These are phyloP conservation scores for Clitarchus hookeri DNA, from an alignment of 2,888 invertebrate genomes.

Conservation along the genomic window DNA sequence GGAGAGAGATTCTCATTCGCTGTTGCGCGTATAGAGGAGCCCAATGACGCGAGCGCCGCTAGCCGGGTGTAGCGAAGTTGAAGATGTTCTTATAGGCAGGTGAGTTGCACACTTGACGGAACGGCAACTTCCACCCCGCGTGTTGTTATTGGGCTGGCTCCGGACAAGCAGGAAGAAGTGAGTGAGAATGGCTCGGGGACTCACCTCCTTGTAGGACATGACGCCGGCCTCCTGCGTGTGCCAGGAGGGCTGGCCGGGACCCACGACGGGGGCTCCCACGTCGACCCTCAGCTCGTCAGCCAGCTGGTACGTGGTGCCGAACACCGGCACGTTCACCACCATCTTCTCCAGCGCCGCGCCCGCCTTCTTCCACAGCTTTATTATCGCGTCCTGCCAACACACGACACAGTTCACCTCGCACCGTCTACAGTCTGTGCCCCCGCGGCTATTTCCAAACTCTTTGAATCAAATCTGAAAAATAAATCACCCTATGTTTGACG, in stretches of 20 bases:
- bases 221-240: not conserved
- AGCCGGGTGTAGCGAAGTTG: no score
- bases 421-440: not conserved
- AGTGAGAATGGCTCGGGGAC: not conserved
- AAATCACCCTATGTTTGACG: no score
- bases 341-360: not conserved
- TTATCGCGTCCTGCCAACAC: not conserved
- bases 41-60: no score
- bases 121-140: no score
- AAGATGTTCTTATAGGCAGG: no score
- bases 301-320: not conserved
- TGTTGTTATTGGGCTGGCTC: no score
- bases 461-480: no score
- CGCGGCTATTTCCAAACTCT: no score
- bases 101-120: no score
- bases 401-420: not conserved
- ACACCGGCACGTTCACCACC: not conserved
- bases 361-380: not conserved
- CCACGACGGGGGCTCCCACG: not conserved
- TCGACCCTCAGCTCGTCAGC: not conserved
- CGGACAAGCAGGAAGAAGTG: no score
- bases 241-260: not conserved
- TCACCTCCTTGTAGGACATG: constrained; percentile 10
- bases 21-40: no score
- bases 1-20: no score